A percentile compares a stretch with the other conserved stretches of the same genome.
phyloP scores from a whole-genome alignment of 1,140 invertebrate species.

The Schlechtendalia chinensis region DNA sequence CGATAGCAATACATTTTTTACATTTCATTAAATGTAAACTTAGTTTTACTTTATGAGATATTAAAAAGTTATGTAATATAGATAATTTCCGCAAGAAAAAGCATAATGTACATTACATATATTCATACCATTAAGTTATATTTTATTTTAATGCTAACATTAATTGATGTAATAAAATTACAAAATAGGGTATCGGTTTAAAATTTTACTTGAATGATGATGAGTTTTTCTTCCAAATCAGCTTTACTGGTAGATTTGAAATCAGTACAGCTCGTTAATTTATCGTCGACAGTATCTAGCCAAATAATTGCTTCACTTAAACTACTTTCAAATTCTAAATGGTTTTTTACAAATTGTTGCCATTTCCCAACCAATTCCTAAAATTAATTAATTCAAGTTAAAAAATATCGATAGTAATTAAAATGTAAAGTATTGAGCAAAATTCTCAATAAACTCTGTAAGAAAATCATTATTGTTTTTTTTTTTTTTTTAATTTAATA shows the following conservation, averaged over 20 bases:
- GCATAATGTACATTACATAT: no score
- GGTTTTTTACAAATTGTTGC: constrained; percentile 86
- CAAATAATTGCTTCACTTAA: constrained; percentile 77
- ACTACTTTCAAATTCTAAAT: constrained; percentile 83
- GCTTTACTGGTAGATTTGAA: constrained; percentile 76
- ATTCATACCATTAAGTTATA: background rate
- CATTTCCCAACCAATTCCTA: constrained; percentile 81
- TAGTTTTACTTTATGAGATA: no score
- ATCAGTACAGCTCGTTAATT: constrained; percentile 80
- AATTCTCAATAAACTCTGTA: background rate
- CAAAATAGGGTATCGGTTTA: background rate
- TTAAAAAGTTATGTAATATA: no score
- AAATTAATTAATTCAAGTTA: constrained; percentile 2
- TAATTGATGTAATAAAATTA: background rate
- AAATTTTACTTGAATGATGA: constrained; percentile 64
- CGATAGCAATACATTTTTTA: no score
- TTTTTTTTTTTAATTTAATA: background rate
- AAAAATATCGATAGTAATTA: background rate
- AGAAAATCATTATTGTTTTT: background rate
- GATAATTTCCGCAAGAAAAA: no score
- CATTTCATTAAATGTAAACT: no score
- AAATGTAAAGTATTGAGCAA: background rate
- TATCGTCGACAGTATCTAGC: constrained; percentile 81
- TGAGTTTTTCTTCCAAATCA: constrained; percentile 81
- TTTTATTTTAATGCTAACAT: background rate